Conservation (phyloP, 2,113 vertebrate species). For the Ceuthmochares aereus region DNA sequence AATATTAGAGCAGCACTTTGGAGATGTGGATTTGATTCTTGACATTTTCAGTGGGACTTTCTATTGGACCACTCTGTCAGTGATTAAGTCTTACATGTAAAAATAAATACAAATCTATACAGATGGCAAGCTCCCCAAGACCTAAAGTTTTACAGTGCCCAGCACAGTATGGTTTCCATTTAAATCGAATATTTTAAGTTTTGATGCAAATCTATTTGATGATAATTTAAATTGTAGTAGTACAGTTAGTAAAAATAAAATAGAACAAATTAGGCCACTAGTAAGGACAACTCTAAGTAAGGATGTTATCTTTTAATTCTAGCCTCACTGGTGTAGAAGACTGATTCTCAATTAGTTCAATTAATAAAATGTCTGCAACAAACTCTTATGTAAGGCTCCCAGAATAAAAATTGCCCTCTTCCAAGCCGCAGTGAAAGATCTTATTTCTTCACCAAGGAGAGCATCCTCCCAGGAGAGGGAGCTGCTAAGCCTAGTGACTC, state of each 20-base stretch:
- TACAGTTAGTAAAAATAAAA: neutral
- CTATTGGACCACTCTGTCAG: neutral
- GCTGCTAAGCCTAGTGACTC: neutral
- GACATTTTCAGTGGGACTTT: neutral
- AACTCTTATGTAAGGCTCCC: neutral
- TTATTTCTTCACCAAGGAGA: neutral
- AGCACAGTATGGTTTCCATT: neutral
- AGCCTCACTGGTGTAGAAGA: neutral
- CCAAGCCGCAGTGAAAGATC: fast-evolving
- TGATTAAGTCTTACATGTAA: neutral
- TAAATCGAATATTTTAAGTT: neutral
- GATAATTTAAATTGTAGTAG: neutral
- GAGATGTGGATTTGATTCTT: neutral
- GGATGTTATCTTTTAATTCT: neutral
- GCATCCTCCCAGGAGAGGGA: constrained; percentile 44
- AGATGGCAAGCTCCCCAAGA: neutral
- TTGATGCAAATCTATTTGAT: neutral
- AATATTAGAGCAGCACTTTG: neutral
- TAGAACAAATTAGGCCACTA: neutral
- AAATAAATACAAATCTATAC: neutral
- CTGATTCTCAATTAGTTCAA: neutral
- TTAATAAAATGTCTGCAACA: neutral
- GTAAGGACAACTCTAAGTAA: neutral
- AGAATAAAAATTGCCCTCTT: neutral
- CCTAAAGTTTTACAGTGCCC: neutral